phyloP scores from a whole-genome alignment of 2,797 vertebrate genomes.

The Xenops minutus region DNA sequence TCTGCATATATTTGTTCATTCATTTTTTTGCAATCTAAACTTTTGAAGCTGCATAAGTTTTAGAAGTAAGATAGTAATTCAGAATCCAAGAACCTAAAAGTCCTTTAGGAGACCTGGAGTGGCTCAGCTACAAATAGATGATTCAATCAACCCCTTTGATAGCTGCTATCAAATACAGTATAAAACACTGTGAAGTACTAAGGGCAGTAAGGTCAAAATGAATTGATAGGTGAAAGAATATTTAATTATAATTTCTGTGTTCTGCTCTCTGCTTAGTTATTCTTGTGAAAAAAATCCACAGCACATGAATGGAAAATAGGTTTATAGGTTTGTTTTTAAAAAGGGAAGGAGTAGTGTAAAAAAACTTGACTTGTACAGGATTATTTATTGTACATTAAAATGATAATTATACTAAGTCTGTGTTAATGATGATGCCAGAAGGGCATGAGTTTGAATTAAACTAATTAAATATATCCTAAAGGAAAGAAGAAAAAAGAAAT shows the following conservation, averaged over 20 bases:
- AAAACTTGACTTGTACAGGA: not conserved
- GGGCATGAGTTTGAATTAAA: constrained; percentile 13
- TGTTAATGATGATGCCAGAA: constrained; percentile 47
- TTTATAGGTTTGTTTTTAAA: not conserved
- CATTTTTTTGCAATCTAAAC: not conserved
- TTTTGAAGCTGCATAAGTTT: not conserved
- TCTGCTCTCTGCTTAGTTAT: not conserved
- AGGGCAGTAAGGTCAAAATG: not conserved
- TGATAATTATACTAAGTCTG: constrained; percentile 9
- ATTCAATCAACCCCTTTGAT: not conserved
- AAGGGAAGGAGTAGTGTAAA: not conserved
- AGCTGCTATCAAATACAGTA: not conserved
- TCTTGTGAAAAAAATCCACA: rapidly evolving
- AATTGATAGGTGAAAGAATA: not conserved
- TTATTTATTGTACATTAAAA: constrained; percentile 47
- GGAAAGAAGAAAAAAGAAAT: not conserved
- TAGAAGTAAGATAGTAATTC: not conserved
- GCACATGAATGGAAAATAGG: not conserved
- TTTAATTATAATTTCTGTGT: not conserved
- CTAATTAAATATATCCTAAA: constrained; percentile 60
- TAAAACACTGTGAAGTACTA: not conserved
- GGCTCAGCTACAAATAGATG: not conserved
- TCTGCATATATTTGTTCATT: rapidly evolving
- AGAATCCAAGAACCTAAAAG: not conserved
- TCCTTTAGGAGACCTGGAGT: not conserved